Evolutionary conservation across 2,888 invertebrate species (phyloP).

Genomic region (Macrosiphum euphorbiae): DNA sequence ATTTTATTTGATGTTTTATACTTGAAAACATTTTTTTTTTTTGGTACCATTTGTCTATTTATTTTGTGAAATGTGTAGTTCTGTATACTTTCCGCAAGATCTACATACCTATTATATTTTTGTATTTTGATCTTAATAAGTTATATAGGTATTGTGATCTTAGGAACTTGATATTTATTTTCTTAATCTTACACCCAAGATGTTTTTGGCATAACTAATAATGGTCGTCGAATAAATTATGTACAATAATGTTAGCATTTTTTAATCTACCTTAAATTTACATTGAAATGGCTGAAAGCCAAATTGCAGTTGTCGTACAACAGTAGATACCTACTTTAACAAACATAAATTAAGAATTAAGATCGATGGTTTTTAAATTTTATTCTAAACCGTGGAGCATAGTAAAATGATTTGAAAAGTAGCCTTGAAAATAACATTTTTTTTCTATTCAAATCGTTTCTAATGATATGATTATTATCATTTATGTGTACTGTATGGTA

Average conservation of each 20-base stretch:
- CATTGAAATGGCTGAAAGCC: conserved; percentile 2
- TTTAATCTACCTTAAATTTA: conserved; percentile 21
- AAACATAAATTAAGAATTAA: not conserved
- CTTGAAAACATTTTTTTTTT: not conserved
- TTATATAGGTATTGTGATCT: not conserved
- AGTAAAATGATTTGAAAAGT: not conserved
- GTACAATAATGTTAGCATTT: not conserved
- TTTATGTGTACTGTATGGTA: not conserved
- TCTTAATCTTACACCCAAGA: not conserved
- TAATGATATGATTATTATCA: not conserved
- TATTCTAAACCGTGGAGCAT: not conserved
- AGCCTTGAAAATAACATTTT: not conserved
- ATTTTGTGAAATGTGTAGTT: not conserved
- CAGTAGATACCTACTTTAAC: not conserved
- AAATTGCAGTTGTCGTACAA: conserved; percentile 13
- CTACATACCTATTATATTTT: not conserved
- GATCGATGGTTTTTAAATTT: not conserved
- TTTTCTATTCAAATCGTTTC: not conserved
- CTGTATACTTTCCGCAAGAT: not conserved
- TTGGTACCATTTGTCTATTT: not conserved
- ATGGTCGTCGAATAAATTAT: not conserved
- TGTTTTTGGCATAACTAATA: not conserved
- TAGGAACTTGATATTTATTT: not conserved
- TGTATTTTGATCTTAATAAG: not conserved
- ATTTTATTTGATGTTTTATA: not conserved